Evolutionary conservation across 2,888 invertebrate genomes (phyloP).

Genomic region (Xestia sexstrigata): DNA sequence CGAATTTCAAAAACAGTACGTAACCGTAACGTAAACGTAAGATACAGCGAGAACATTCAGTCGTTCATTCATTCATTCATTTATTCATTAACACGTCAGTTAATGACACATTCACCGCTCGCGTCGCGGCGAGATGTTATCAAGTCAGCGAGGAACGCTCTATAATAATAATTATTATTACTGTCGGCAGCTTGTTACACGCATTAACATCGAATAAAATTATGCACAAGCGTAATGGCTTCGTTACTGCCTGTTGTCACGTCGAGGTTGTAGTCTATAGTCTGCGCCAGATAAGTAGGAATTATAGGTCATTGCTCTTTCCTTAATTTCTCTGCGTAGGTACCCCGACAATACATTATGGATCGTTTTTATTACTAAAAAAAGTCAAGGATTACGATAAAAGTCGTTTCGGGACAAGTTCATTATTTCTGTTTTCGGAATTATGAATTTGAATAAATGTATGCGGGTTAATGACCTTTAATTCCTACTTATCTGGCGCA

Average conservation of each 20-base stretch:
- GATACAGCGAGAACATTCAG: background rate
- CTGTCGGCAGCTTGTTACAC: slow-evolving; percentile 13
- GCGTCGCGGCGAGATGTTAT: slow-evolving; percentile 33
- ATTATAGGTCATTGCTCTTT: too few species aligned
- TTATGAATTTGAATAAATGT: too few species aligned
- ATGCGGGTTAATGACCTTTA: too few species aligned
- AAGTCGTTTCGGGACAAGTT: too few species aligned
- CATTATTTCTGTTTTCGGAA: too few species aligned
- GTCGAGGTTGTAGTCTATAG: background rate
- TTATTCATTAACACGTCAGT: slow-evolving; percentile 32
- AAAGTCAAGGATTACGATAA: too few species aligned
- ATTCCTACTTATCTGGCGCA: too few species aligned
- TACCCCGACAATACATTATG: too few species aligned
- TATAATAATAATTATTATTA: slow-evolving; percentile 43
- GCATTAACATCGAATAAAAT: slow-evolving; percentile 22
- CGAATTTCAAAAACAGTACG: background rate
- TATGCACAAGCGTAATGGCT: slow-evolving; percentile 8
- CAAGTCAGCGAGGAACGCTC: slow-evolving; percentile 30
- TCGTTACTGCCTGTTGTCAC: background rate
- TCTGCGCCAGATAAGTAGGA: too few species aligned
- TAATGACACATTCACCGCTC: slow-evolving; percentile 23
- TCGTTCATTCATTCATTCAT: slow-evolving; percentile 7
- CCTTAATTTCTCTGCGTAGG: too few species aligned
- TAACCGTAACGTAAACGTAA: background rate
- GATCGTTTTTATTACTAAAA: too few species aligned